phyloP scores from a whole-genome alignment of 1,140 invertebrate species.

The Papilio aristodemus region DNA sequence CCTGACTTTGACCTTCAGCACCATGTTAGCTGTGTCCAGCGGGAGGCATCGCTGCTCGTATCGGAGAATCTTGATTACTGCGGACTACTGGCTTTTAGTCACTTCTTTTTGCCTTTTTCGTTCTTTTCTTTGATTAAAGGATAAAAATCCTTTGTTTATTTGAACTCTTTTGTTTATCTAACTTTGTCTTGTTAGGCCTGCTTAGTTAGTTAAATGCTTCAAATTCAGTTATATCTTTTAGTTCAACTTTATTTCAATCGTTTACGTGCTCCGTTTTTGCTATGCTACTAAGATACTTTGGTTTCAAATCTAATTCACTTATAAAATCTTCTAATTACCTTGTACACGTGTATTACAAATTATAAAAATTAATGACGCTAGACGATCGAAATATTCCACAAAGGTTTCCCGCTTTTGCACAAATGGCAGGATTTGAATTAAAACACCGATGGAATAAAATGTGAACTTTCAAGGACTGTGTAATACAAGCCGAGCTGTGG shows the following conservation, averaged over 20 bases:
- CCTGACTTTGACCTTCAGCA: conserved; percentile 74
- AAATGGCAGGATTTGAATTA: too few relatives aligned
- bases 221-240: too few relatives aligned
- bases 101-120: not conserved
- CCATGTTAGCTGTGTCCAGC: conserved; percentile 71
- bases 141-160: not conserved
- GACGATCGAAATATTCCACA: too few relatives aligned
- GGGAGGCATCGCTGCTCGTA: conserved; percentile 60
- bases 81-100: not conserved
- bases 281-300: not conserved
- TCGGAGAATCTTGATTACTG: conserved; percentile 41
- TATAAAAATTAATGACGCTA: too few relatives aligned
- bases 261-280: too few relatives aligned
- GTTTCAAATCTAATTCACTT: too few relatives aligned
- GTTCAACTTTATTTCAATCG: too few relatives aligned
- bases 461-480: not conserved
- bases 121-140: not conserved
- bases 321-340: too few relatives aligned
- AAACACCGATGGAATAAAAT: too few relatives aligned
- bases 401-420: too few relatives aligned
- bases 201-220: not conserved
- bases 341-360: too few relatives aligned
- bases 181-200: not conserved
- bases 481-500: not conserved
- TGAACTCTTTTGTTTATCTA: not conserved